Conservation (phyloP, 2,888 invertebrate species). For the Gymnosoma rotundatum region DNA sequence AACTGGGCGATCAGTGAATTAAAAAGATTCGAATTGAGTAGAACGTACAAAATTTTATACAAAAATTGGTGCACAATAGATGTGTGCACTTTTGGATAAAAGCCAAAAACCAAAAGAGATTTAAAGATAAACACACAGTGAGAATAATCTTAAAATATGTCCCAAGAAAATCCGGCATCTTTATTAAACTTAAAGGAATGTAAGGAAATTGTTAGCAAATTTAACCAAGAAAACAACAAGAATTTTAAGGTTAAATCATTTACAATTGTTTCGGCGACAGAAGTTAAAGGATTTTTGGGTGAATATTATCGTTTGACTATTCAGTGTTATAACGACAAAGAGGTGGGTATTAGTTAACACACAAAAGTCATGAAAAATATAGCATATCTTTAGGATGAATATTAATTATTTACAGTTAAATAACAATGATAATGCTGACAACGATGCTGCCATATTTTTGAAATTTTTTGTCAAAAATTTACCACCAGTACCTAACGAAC, state of each 20-base stretch:
- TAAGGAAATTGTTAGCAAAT: constrained; percentile 71
- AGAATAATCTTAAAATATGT: constrained; percentile 19
- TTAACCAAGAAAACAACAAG: constrained; percentile 14
- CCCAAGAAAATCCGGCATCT: constrained; percentile 59
- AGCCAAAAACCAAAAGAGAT: constrained; percentile 45
- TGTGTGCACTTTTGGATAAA: constrained; percentile 48
- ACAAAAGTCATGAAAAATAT: not conserved
- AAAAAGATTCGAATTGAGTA: constrained; percentile 45
- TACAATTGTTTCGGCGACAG: constrained; percentile 62
- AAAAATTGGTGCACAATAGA: not conserved
- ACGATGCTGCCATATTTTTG: constrained; percentile 32
- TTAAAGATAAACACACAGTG: constrained; percentile 4
- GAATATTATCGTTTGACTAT: constrained; percentile 77
- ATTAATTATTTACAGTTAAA: constrained; percentile 42
- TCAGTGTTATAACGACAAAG: constrained; percentile 38
- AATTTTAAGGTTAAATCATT: constrained; percentile 70
- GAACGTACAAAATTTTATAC: constrained; percentile 24
- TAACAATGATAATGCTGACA: constrained; percentile 1
- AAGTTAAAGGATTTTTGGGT: constrained; percentile 77
- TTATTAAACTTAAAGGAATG: constrained; percentile 74
- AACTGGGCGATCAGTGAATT: constrained; percentile 46
- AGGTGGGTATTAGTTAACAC: constrained; percentile 24
- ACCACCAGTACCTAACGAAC: constrained; percentile 73
- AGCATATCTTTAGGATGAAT: constrained; percentile 73
- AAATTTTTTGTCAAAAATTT: constrained; percentile 76